Conservation (phyloP, 1,140 invertebrate species). For the Penaeus indicus region DNA sequence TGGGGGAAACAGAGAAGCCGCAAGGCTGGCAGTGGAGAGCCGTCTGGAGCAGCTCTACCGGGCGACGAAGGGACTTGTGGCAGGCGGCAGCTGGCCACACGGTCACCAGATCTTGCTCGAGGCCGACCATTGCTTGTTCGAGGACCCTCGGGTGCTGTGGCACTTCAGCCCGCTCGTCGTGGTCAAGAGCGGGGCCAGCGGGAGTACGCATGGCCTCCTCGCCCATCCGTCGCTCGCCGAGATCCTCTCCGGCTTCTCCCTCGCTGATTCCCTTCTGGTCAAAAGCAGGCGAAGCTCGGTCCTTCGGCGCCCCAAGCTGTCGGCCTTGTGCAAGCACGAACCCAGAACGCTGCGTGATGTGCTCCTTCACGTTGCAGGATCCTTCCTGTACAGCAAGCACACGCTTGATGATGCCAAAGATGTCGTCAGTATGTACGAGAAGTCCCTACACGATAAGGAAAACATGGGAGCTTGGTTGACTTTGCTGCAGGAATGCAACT, state of each 20-base stretch:
- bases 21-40: not conserved
- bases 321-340: slow-evolving; percentile 39
- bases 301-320: slow-evolving; percentile 28
- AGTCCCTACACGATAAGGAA: slow-evolving; percentile 10
- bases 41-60: slow-evolving; percentile 20
- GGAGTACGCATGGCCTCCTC: slow-evolving; percentile 6
- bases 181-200: slow-evolving; percentile 9
- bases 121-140: slow-evolving; percentile 1
- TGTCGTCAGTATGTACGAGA: slow-evolving; percentile 27
- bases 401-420: slow-evolving; percentile 48
- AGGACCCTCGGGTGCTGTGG: not conserved
- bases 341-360: slow-evolving; percentile 36
- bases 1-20: not conserved
- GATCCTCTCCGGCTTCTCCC: slow-evolving; percentile 49
- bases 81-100: not conserved
- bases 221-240: slow-evolving; percentile 40
- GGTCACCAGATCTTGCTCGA: slow-evolving; percentile 33
- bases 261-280: not conserved
- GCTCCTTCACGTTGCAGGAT: slow-evolving; percentile 38
- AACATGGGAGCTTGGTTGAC: slow-evolving; percentile 37
- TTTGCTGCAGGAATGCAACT: slow-evolving; percentile 49
- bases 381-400: slow-evolving; percentile 48
- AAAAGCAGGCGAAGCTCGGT: slow-evolving; percentile 14
- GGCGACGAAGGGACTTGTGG: slow-evolving; percentile 19
- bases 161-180: slow-evolving; percentile 23